Evolutionary conservation across 2,797 vertebrate genomes (phyloP).

Genomic region (Borostomias antarcticus): DNA sequence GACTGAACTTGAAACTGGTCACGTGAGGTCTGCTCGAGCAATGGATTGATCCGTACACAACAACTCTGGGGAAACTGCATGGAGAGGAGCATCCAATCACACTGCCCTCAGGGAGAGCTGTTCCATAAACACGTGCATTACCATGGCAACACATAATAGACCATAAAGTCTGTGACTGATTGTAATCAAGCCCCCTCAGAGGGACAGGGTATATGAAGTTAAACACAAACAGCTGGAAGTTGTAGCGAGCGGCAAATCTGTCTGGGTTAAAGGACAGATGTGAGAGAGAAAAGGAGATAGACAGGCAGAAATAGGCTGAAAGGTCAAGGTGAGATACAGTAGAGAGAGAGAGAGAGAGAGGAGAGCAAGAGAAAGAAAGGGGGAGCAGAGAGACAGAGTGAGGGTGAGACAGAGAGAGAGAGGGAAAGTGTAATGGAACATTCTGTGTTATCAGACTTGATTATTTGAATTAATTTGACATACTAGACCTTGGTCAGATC

Average conservation of each 20-base stretch:
- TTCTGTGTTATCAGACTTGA: neutral
- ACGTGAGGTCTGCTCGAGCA: too few relatives aligned
- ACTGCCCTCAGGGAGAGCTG: neutral
- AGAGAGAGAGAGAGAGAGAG: neutral
- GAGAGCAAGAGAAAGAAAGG: neutral
- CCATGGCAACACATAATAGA: conserved; percentile 7
- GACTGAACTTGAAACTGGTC: neutral
- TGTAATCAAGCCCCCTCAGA: conserved; percentile 31
- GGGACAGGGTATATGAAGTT: neutral
- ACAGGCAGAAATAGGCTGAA: neutral
- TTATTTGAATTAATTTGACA: too few relatives aligned
- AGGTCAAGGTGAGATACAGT: neutral
- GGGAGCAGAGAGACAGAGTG: neutral
- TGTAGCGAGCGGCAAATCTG: neutral
- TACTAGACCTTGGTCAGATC: too few relatives aligned
- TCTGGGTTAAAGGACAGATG: too few relatives aligned
- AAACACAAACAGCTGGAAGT: neutral
- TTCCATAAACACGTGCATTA: conserved; percentile 12
- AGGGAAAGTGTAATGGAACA: neutral
- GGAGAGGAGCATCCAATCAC: neutral
- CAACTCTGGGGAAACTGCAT: neutral
- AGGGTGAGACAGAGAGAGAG: neutral
- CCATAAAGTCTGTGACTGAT: conserved; percentile 25
- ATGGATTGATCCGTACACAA: neutral
- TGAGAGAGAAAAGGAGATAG: neutral